phyloP scores from a whole-genome alignment of 1,140 invertebrate species.

The Sinella curviseta region DNA sequence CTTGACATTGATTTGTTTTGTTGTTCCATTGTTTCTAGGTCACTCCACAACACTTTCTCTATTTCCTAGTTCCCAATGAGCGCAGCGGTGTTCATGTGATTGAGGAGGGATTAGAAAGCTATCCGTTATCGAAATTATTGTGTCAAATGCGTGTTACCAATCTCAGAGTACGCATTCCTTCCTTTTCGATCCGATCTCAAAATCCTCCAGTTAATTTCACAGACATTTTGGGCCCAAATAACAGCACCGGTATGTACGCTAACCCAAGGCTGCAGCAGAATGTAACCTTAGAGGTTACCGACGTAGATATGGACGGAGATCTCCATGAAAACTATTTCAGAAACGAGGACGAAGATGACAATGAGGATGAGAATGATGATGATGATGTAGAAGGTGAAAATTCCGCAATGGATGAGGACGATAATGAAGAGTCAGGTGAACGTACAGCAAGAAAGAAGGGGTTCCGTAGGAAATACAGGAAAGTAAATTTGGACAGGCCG shows the following conservation, averaged over 20 bases:
- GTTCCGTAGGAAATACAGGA: conserved; percentile 25
- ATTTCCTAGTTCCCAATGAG: conserved; percentile 43
- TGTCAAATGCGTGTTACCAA: conserved; percentile 42
- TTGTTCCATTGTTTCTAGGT: not conserved
- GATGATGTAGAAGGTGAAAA: not conserved
- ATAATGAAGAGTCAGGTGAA: not conserved
- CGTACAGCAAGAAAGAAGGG: not conserved
- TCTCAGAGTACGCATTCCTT: conserved; percentile 38
- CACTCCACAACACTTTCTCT: conserved; percentile 36
- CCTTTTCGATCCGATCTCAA: conserved; percentile 15
- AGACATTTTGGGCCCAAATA: not conserved
- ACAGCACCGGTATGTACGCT: not conserved
- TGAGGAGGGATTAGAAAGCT: conserved; percentile 41
- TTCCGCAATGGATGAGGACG: not conserved
- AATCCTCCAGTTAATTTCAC: conserved; percentile 4
- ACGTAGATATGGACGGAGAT: conserved; percentile 8
- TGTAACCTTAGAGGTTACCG: not conserved
- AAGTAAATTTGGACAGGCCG: conserved; percentile 43
- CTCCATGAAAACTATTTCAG: conserved; percentile 18
- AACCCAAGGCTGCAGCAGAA: not conserved
- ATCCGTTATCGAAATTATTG: conserved; percentile 34
- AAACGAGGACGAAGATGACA: not conserved
- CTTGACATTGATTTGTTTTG: too few species aligned
- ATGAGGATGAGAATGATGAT: not conserved
- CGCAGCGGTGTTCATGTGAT: conserved; percentile 42